Evolutionary conservation across 2,888 invertebrate genomes (phyloP).

Genomic region (Tupiocoris notatus): DNA sequence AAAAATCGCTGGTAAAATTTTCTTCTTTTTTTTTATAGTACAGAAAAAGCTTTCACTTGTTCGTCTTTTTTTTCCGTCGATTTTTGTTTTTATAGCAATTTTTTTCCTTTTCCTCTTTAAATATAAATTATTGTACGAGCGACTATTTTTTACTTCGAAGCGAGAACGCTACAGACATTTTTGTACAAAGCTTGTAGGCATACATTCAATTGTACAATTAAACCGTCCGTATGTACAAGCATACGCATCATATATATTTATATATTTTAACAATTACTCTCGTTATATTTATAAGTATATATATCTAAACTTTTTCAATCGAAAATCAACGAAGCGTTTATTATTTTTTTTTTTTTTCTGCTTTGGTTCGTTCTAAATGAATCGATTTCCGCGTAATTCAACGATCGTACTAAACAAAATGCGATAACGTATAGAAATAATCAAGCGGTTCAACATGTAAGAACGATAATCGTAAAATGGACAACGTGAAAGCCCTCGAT

Average conservation of each 20-base stretch:
- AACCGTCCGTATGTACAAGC: slow-evolving; percentile 40
- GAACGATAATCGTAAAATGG: slow-evolving; percentile 20
- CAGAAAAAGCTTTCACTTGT: slow-evolving; percentile 33
- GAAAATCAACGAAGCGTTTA: slow-evolving; percentile 45
- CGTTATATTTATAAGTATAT: slow-evolving; percentile 39
- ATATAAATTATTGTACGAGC: slow-evolving; percentile 41
- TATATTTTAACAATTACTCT: slow-evolving; percentile 37
- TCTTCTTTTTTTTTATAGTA: slow-evolving; percentile 15
- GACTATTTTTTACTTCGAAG: slow-evolving; percentile 37
- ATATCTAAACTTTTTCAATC: slow-evolving; percentile 44
- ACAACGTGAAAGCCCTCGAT: slow-evolving; percentile 42
- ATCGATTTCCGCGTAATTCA: slow-evolving; percentile 32
- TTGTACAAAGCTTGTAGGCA: slow-evolving; percentile 43
- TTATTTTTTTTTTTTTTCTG: no score
- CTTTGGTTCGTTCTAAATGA: slow-evolving; percentile 32
- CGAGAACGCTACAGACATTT: slow-evolving; percentile 36
- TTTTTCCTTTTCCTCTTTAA: no score
- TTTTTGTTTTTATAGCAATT: no score
- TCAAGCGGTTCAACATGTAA: slow-evolving; percentile 29
- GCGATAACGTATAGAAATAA: no score
- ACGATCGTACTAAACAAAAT: slow-evolving; percentile 34
- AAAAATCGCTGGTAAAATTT: slow-evolving; percentile 36
- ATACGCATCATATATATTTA: slow-evolving; percentile 39
- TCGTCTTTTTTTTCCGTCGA: slow-evolving; percentile 15
- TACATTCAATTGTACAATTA: slow-evolving; percentile 39